Evolutionary conservation across 2,113 vertebrate genomes (phyloP).

Genomic region (Cinclus cinclus): DNA sequence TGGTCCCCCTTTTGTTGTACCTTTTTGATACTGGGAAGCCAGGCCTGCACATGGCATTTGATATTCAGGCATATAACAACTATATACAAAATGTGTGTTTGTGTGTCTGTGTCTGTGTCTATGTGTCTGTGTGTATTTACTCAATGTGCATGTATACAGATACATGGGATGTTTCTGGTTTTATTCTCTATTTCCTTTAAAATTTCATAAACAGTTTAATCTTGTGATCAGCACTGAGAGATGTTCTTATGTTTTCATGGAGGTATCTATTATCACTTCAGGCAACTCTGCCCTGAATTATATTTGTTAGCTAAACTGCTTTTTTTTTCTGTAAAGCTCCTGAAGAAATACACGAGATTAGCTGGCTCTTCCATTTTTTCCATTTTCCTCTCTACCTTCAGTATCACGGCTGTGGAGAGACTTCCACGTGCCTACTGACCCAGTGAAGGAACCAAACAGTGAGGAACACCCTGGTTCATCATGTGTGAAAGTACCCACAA

Average conservation of each 20-base stretch:
- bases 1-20: neutral
- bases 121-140: neutral
- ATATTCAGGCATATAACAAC: neutral
- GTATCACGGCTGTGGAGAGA: accelerated
- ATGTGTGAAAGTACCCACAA: neutral
- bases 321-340: neutral
- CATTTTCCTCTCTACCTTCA: neutral
- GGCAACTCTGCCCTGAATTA: neutral
- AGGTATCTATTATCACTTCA: neutral
- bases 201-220: neutral
- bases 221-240: neutral
- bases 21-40: neutral
- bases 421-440: neutral
- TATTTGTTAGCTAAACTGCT: neutral
- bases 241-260: neutral
- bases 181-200: neutral
- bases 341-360: neutral
- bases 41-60: neutral
- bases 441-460: neutral
- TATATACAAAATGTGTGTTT: neutral
- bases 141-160: neutral
- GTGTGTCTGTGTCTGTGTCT: accelerated
- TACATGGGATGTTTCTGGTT: neutral
- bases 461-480: neutral
- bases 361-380: neutral